These are phyloP conservation scores for Tipula vernalis DNA, from an alignment of 2,888 invertebrate genomes.

Conservation along the genomic window DNA sequence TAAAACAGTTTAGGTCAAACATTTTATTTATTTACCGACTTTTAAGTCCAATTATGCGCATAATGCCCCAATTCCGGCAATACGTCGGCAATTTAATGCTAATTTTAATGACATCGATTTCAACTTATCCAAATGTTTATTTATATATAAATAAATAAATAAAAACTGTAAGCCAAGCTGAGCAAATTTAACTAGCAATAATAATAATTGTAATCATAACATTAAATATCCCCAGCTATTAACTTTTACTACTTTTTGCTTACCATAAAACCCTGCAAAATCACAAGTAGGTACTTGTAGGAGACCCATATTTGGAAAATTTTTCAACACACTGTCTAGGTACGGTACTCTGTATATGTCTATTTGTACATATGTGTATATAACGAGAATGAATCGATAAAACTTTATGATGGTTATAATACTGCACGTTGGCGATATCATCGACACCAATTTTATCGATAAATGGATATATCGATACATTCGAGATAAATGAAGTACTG, in stretches of 20 bases:
- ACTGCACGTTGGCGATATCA: not conserved
- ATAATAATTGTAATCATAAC: not conserved
- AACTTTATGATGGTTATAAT: not conserved
- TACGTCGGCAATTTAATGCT: too few species aligned
- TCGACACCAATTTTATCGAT: not conserved
- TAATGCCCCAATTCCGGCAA: too few species aligned
- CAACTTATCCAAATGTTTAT: too few species aligned
- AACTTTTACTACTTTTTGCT: not conserved
- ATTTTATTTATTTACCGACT: too few species aligned
- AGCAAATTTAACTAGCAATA: not conserved
- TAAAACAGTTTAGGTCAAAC: too few species aligned
- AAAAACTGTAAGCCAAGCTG: too few species aligned
- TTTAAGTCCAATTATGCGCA: too few species aligned
- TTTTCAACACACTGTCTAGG: not conserved
- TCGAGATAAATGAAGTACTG: not conserved
- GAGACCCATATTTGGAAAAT: not conserved
- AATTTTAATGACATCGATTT: too few species aligned
- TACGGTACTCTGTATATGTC: not conserved
- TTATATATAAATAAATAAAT: too few species aligned
- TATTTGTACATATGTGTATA: not conserved
- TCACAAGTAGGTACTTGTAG: not conserved
- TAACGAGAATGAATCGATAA: not conserved
- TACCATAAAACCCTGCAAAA: not conserved
- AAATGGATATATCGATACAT: not conserved
- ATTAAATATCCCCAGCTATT: not conserved